Evolutionary conservation across 2,888 invertebrate genomes (phyloP).

Genomic region (Hartigia nigra): DNA sequence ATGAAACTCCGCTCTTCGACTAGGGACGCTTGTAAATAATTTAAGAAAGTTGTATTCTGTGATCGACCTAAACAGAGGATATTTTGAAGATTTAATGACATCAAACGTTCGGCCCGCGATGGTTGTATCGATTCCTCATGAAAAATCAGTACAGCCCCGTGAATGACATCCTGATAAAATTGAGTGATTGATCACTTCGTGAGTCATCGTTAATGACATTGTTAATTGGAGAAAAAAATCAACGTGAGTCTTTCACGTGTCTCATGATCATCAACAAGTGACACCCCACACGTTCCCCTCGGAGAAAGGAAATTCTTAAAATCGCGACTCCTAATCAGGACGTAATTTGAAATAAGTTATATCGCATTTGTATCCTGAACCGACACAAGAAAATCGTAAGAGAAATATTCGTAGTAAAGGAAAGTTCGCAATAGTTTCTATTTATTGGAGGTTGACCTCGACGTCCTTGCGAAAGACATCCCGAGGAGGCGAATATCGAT

Average conservation of each 20-base stretch:
- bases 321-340: not conserved
- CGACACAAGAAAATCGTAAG: not conserved
- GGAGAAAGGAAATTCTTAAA: not conserved
- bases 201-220: not conserved
- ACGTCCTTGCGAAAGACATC: not conserved
- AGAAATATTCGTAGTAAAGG: not conserved
- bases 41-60: conserved; percentile 1
- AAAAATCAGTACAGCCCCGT: not conserved
- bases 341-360: not conserved
- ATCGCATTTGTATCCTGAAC: not conserved
- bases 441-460: not conserved
- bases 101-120: not conserved
- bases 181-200: not conserved
- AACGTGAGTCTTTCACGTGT: not conserved
- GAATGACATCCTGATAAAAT: not conserved
- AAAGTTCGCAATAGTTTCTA: conserved; percentile 5
- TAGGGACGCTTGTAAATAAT: conserved; percentile 7
- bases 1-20: not conserved
- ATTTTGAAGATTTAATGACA: not conserved
- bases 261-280: not conserved
- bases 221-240: not conserved
- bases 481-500: not conserved
- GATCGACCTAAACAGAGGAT: not conserved
- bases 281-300: not conserved
- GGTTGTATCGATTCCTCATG: not conserved